Evolutionary conservation across 2,797 vertebrate species (phyloP).

Genomic region (Clarias pachynema): DNA sequence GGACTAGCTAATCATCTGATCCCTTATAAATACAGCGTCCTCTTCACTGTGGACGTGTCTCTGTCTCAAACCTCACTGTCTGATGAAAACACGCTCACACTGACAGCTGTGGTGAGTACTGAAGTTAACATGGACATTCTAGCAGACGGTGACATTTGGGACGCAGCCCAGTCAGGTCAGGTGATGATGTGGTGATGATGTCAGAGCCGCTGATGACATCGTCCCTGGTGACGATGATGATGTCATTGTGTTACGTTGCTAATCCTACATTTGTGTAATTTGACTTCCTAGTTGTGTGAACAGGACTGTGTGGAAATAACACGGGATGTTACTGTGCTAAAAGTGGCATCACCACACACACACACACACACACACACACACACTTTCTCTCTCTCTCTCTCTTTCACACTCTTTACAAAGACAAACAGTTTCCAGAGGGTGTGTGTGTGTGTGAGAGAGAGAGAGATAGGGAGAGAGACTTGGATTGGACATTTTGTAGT

Average conservation of each 20-base stretch:
- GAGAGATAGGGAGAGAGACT: not conserved
- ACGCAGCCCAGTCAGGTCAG: not conserved
- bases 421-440: not conserved
- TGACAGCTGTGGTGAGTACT: not conserved
- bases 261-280: not conserved
- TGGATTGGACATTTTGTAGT: constrained; percentile 3
- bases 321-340: not conserved
- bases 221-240: not conserved
- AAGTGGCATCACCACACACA: not conserved
- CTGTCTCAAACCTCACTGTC: not conserved
- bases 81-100: not conserved
- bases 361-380: constrained; percentile 6
- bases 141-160: not conserved
- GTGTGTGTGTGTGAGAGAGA: not conserved
- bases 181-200: not conserved
- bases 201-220: not conserved
- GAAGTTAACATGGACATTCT: not conserved
- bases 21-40: not conserved
- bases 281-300: not conserved
- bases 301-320: constrained; percentile 2
- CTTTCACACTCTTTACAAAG: not conserved
- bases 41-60: not conserved
- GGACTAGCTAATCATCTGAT: constrained; percentile 12
- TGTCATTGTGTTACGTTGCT: constrained; percentile 11
- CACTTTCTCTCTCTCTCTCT: not conserved